Base-by-base conservation (phyloP, 2,113 vertebrate species). In the Nothobranchius furzeri region DNA sequence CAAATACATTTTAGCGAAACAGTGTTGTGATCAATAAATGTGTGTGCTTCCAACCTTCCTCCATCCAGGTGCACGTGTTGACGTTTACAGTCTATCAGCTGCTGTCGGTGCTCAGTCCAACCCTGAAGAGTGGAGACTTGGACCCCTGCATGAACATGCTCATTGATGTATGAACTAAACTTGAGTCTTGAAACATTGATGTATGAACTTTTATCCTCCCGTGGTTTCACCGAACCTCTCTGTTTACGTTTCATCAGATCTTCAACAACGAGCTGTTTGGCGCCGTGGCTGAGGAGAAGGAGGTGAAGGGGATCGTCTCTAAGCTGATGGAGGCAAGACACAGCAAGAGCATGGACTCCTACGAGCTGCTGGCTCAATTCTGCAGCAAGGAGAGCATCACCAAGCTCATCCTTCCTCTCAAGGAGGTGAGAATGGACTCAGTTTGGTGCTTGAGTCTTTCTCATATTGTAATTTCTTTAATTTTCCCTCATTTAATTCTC, bases 231-330 rank as follows among this genome's bases (percentile, higher is more conserved):
- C 7, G 4, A 9, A 40, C 36, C 3, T 14, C 0, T 43, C 4
- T 0, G 0, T 12, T 0, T 15, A 9, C 0, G 11, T 46, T 57
- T 30, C 3, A 12, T 11, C 88, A 99, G 98, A 94, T 99, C 83
- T 98, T 98, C 85, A 97, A 98, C 84, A 94, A 93, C 1, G 98
- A 99, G 79, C 87, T 99, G 60, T 99, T 99, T 54, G 98, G 98
- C 2, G 80, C 91, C 0, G 15, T 99, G 48, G 96, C 98, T 0
- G 97, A 97, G 87, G 96, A 99, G 81, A 99, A 99, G 64, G 95
- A 96, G 57, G 95, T 99, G 48, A 98, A 95, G 50, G 96, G 96
- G 45, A 99, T 99, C 6, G 90, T 96, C 46, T 97, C 96, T 68
- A 99, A 99, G 86, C 90, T 96, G 69, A 98, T 98, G 96, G 98